Percentiles rank a stretch among this genome's conserved stretches.
phyloP scores from a whole-genome alignment of 2,888 invertebrate species.

The Drosophila longiperda region DNA sequence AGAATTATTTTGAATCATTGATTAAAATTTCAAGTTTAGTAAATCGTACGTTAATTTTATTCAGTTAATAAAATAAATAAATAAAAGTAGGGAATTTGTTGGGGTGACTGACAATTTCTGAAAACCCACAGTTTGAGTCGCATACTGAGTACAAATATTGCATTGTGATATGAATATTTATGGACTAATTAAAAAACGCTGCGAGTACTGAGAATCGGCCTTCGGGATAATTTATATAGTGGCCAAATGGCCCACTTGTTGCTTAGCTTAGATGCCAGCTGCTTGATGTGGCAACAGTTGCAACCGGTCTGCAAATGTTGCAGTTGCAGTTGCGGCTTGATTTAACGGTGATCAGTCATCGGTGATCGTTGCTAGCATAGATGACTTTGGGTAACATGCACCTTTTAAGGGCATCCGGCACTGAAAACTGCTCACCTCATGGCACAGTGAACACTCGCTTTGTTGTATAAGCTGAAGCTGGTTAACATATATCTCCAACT shows the following conservation, averaged over 20 bases:
- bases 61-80: background rate
- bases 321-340: conserved; percentile 36
- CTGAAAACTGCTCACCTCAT: conserved; percentile 42
- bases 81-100: background rate
- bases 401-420: conserved; percentile 58
- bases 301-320: conserved; percentile 61
- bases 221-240: conserved; percentile 41
- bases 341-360: conserved; percentile 28
- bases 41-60: background rate
- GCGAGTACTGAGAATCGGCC: conserved; percentile 56
- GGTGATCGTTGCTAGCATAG: background rate
- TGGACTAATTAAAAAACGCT: conserved; percentile 50
- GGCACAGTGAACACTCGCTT: conserved; percentile 57
- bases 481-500: conserved; percentile 4
- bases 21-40: background rate
- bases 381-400: conserved; percentile 17
- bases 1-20: background rate
- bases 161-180: conserved; percentile 58
- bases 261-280: conserved; percentile 21
- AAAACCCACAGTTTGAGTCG: background rate
- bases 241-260: conserved; percentile 58
- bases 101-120: background rate
- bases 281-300: conserved; percentile 40
- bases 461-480: conserved; percentile 7
- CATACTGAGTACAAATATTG: background rate